A percentile compares a stretch with the other conserved stretches of the same genome.
Conservation (phyloP, 1,140 invertebrate species). For the Brachionus rotundiformis region DNA sequence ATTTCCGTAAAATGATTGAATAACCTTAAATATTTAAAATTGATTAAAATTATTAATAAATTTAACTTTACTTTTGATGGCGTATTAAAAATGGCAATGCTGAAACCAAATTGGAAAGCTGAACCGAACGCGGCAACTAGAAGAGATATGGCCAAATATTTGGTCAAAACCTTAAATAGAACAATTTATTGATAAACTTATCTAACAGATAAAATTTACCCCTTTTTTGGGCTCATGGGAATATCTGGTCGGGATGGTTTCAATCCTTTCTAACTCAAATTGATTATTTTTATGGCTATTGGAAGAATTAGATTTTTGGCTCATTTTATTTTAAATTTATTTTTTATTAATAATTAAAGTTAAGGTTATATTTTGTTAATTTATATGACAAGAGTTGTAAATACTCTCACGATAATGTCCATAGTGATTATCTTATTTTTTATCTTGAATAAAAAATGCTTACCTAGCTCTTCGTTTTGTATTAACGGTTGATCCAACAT, state of each 20-base stretch:
- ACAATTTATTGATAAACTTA: too few relatives aligned
- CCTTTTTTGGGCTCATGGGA: background rate
- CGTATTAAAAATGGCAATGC: constrained; percentile 87
- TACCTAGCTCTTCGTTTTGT: constrained; percentile 15
- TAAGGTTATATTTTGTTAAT: too few relatives aligned
- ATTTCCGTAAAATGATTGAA: constrained; percentile 42
- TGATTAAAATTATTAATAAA: background rate
- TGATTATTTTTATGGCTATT: background rate
- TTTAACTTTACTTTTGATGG: constrained; percentile 72
- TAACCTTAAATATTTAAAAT: constrained; percentile 1
- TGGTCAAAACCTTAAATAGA: constrained; percentile 72
- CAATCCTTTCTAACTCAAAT: constrained; percentile 29
- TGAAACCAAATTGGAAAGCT: constrained; percentile 95
- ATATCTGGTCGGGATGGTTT: background rate
- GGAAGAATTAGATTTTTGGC: background rate
- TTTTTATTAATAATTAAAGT: too few relatives aligned
- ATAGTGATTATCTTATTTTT: background rate
- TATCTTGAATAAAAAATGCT: background rate
- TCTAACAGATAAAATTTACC: background rate
- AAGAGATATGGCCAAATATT: constrained; percentile 75
- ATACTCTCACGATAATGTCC: background rate
- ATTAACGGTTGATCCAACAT: background rate
- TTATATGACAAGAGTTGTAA: too few relatives aligned
- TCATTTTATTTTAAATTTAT: background rate
- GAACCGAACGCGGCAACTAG: constrained; percentile 79